Conservation (phyloP, 2,888 invertebrate genomes). For the Microplitis deprimator region DNA sequence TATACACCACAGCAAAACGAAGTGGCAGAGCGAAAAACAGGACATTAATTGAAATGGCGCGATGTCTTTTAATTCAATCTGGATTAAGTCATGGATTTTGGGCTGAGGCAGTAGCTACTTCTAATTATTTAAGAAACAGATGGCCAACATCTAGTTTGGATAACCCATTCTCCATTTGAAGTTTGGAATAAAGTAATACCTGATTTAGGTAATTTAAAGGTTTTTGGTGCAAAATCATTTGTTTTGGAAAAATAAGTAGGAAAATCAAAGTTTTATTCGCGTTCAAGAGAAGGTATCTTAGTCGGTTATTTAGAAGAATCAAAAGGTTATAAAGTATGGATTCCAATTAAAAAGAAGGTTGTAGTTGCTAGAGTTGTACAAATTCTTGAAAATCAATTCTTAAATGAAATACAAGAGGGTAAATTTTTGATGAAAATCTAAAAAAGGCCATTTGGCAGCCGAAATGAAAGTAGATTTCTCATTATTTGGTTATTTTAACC, state of each 20-base stretch:
- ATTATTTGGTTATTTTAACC: too few species aligned
- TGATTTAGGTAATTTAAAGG: constrained; percentile 39
- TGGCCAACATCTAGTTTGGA: constrained; percentile 39
- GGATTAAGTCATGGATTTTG: constrained; percentile 38
- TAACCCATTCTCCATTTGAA: constrained; percentile 44
- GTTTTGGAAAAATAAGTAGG: constrained; percentile 36
- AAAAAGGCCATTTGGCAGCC: too few species aligned
- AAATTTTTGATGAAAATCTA: too few species aligned
- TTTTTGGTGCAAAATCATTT: constrained; percentile 40
- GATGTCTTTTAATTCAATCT: constrained; percentile 43
- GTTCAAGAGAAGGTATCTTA: constrained; percentile 33
- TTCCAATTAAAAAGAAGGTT: constrained; percentile 18
- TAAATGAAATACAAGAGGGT: too few species aligned
- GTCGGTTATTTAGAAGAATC: constrained; percentile 36
- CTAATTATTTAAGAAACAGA: constrained; percentile 45
- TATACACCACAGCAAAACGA: constrained; percentile 62
- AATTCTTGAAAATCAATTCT: too few species aligned
- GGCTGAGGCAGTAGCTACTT: constrained; percentile 46
- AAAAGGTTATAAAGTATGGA: constrained; percentile 37
- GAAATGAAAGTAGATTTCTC: too few species aligned
- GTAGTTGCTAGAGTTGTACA: constrained; percentile 6
- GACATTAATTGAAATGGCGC: constrained; percentile 50
- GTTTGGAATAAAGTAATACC: constrained; percentile 37
- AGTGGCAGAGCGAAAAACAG: constrained; percentile 56
- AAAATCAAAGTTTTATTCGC: constrained; percentile 44